Base-by-base conservation (phyloP, 2,888 invertebrate species). In the Eupithecia exiguata region DNA sequence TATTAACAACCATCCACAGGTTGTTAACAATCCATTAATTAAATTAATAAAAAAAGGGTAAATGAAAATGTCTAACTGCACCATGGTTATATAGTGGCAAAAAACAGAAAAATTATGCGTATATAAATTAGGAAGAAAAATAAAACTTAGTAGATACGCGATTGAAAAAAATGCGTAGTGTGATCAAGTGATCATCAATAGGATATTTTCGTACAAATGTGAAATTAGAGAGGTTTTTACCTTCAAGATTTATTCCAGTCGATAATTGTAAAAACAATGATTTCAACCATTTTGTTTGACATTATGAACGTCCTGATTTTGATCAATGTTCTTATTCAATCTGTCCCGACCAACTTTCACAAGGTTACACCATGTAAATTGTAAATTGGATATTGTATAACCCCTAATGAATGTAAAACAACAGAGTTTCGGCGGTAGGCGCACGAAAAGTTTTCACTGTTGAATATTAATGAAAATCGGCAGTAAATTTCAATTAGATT, bases 381-480 rank as follows among this genome's bases (percentile, higher is more conserved):
- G 35, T n/a, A 65, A 65, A 65, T 66, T 40, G 40, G 40, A 38
- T 43, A 40, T 43, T 66, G 25, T 66, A 38, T n/a, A 25, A 66
- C 66, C 49, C 14, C 38, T 70, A 70, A 67, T 62, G 36, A 83
- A 80, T 82, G 83, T 83, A 76, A 82, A 84, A 77, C 83, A 83
- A 77, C 74, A 76, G 81, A 83, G 70, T 69, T 69, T 72, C 14
- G 40, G 43, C 38, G 43, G 65, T 25, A 25, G 35, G 82, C 84
- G 84, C 85, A 86, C 83, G 84, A 82, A 87, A 90, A 87, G 83
- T 88, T 88, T 82, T 79, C 83, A 81, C 83, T 79, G 82, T 87
- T 92, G 88, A 92, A 92, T 92, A 92, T 91, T 92, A 87, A 92
- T 91, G 86, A 87, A 86, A 87, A 86, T 72, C 77, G 84, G 84